Conservation (phyloP, 1,140 invertebrate species). For the Agrilus planipennis region DNA sequence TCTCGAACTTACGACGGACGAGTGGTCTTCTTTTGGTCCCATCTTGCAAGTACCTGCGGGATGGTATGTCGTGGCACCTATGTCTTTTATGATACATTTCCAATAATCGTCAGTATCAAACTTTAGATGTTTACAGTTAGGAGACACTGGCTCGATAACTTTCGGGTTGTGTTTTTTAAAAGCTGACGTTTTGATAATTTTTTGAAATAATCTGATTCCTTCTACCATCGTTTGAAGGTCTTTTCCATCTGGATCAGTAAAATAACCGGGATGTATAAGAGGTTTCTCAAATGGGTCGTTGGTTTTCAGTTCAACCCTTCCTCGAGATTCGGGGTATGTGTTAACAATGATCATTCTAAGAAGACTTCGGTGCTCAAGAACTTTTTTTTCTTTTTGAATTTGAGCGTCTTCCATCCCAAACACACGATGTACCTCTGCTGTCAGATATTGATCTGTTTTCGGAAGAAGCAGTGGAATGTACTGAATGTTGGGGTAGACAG, state of each 20-base stretch:
- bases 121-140: conserved; percentile 30
- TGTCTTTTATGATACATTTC: conserved; percentile 48
- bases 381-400: conserved; percentile 11
- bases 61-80: conserved; percentile 51
- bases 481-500: conserved; percentile 45
- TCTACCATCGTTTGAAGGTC: conserved; percentile 28
- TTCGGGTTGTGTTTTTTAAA: conserved; percentile 14
- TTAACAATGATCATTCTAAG: conserved; percentile 18
- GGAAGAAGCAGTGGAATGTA: conserved; percentile 36
- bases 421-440: not conserved
- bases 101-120: conserved; percentile 48
- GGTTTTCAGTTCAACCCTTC: conserved; percentile 40
- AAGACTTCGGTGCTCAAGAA: conserved; percentile 15
- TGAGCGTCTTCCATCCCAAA: conserved; percentile 8
- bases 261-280: conserved; percentile 59
- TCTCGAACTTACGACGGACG: conserved; percentile 44
- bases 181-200: conserved; percentile 25
- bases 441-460: conserved; percentile 17
- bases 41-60: conserved; percentile 47
- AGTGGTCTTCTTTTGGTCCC: conserved; percentile 38
- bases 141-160: not conserved
- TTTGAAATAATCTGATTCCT: conserved; percentile 33
- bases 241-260: conserved; percentile 40
- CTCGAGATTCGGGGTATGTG: conserved; percentile 38
- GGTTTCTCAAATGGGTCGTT: conserved; percentile 49